Percentiles rank a stretch among this genome's conserved stretches.
Conservation (phyloP, 1,140 invertebrate genomes). For the Leptoteleia sp. region DNA sequence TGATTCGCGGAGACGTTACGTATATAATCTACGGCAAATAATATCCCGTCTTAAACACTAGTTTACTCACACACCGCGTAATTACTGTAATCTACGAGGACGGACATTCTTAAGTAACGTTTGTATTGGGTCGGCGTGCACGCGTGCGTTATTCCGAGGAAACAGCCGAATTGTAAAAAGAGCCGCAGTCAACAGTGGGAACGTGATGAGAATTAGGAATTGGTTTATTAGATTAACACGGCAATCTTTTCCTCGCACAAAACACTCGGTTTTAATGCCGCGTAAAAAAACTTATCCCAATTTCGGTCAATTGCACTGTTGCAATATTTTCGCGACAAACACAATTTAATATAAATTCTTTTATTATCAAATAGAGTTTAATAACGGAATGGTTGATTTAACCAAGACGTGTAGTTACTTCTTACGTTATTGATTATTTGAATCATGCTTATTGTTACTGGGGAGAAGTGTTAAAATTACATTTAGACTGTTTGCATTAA, state of each 20-base stretch:
- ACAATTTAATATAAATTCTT: too few relatives aligned
- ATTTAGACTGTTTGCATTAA: too few relatives aligned
- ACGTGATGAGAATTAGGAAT: constrained; percentile 54
- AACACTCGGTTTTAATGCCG: not conserved
- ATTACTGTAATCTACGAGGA: constrained; percentile 70
- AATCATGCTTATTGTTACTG: too few relatives aligned
- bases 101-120: constrained; percentile 69
- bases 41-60: constrained; percentile 70
- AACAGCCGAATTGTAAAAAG: constrained; percentile 57
- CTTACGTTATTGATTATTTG: too few relatives aligned
- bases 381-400: too few relatives aligned
- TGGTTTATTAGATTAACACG: constrained; percentile 8
- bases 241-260: constrained; percentile 9
- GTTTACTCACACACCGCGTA: constrained; percentile 71
- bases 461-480: too few relatives aligned
- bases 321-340: too few relatives aligned
- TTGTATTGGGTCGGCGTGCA: constrained; percentile 49
- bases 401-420: too few relatives aligned
- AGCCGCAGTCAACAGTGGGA: constrained; percentile 43
- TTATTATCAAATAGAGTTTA: too few relatives aligned
- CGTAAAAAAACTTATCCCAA: not conserved
- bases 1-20: constrained; percentile 68
- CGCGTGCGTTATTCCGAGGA: constrained; percentile 50
- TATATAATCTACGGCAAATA: constrained; percentile 70
- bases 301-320: too few relatives aligned